Evolutionary conservation across 2,888 invertebrate species (phyloP).

Genomic region (Prenolepis imparis): DNA sequence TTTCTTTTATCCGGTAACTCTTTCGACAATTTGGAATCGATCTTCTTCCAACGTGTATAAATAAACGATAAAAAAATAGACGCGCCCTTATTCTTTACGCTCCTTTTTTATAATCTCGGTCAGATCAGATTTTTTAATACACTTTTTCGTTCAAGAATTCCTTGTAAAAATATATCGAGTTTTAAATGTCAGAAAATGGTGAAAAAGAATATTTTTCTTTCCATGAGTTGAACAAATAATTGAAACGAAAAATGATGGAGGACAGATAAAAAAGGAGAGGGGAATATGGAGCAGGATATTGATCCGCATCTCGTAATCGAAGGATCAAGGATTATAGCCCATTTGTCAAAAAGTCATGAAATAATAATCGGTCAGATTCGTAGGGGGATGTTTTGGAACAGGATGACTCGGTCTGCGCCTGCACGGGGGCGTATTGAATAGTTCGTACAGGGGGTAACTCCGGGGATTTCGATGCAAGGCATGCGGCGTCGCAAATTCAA

Average conservation of each 20-base stretch:
- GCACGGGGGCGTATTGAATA: neutral
- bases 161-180: neutral
- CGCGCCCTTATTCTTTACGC: neutral
- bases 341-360: slow-evolving; percentile 30
- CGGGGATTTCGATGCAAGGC: slow-evolving; percentile 76
- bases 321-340: slow-evolving; percentile 41
- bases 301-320: slow-evolving; percentile 13
- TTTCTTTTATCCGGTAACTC: slow-evolving; percentile 14
- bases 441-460: slow-evolving; percentile 43
- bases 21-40: neutral
- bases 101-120: neutral
- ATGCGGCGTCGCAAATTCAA: slow-evolving; percentile 49
- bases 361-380: slow-evolving; percentile 28
- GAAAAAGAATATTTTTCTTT: neutral
- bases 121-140: neutral
- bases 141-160: neutral
- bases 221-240: neutral
- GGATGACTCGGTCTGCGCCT: slow-evolving; percentile 27
- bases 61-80: neutral
- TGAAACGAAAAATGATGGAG: neutral
- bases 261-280: neutral
- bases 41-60: neutral
- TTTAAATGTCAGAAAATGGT: neutral
- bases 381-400: slow-evolving; percentile 4
- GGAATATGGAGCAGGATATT: neutral